Conservation (phyloP, 2,797 vertebrate genomes). For the Notamacropus eugenii region DNA sequence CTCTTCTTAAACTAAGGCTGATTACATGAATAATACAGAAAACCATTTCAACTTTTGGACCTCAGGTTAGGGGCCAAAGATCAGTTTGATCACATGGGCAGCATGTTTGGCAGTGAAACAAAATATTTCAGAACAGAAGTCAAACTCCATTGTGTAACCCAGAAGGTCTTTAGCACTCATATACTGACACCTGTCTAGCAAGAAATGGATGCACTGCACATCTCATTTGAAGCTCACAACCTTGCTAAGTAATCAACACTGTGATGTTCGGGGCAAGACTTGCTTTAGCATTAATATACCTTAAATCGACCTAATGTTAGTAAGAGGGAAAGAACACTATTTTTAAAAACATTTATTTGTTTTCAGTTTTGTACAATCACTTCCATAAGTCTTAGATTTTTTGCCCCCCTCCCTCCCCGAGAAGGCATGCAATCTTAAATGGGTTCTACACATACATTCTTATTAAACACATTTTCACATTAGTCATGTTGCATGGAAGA, state of each 20-base stretch:
- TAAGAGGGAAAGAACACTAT: slow-evolving; percentile 14
- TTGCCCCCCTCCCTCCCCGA: no score
- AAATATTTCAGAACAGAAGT: slow-evolving; percentile 64
- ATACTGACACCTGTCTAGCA: slow-evolving; percentile 36
- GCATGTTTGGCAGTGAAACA: slow-evolving; percentile 57
- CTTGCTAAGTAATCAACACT: slow-evolving; percentile 7
- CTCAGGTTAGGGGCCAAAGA: slow-evolving; percentile 23
- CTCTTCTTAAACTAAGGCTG: slow-evolving; percentile 44
- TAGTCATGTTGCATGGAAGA: no score
- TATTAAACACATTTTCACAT: no score
- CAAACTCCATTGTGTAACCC: slow-evolving; percentile 41
- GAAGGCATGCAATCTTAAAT: no score
- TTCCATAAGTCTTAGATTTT: no score
- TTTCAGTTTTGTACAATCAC: no score
- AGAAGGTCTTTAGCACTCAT: slow-evolving; percentile 29
- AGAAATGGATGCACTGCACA: not conserved
- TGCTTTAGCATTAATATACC: not conserved
- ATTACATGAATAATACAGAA: slow-evolving; percentile 51
- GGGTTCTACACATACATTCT: no score
- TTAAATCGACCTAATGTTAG: slow-evolving; percentile 44
- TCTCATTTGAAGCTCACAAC: not conserved
- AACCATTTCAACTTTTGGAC: slow-evolving; percentile 48
- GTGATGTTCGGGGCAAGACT: slow-evolving; percentile 50
- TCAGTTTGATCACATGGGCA: slow-evolving; percentile 45
- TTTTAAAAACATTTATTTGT: not conserved